These are phyloP conservation scores for Drosophila tropicalis DNA, from an alignment of 1,140 invertebrate species.

Conservation along the genomic window DNA sequence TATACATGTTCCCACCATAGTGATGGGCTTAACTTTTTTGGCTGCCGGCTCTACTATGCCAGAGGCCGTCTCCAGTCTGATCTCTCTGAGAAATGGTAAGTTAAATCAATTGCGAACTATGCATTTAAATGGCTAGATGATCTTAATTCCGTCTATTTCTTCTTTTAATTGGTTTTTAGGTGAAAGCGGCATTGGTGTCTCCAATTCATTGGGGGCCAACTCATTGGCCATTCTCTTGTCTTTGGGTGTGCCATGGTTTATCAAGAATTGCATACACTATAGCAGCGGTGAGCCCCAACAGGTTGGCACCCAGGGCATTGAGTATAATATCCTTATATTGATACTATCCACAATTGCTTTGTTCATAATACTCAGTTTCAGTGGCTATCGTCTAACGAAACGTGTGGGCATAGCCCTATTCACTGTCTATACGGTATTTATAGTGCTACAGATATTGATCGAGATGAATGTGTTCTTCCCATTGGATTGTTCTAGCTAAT, in stretches of 20 bases:
- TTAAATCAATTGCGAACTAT: conserved; percentile 36
- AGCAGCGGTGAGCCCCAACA: conserved; percentile 78
- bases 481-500: conserved; percentile 59
- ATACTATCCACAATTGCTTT: conserved; percentile 85
- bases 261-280: conserved; percentile 86
- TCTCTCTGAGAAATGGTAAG: conserved; percentile 91
- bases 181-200: conserved; percentile 92
- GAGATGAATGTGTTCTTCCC: conserved; percentile 83
- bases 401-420: conserved; percentile 86
- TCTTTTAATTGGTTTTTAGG: conserved; percentile 84
- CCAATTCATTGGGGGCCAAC: conserved; percentile 93
- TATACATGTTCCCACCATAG: conserved; percentile 90
- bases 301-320: conserved; percentile 83
- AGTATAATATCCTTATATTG: conserved; percentile 86
- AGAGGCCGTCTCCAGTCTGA: conserved; percentile 93
- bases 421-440: conserved; percentile 86
- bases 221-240: conserved; percentile 93
- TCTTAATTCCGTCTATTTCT: no score
- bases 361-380: conserved; percentile 85
- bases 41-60: conserved; percentile 94
- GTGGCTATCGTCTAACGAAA: conserved; percentile 85
- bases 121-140: background rate
- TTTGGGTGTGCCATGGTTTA: conserved; percentile 93
- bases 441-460: conserved; percentile 79
- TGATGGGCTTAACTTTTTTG: conserved; percentile 95